These are phyloP conservation scores for Sialia sialis DNA, from an alignment of 2,113 vertebrate genomes.

Conservation along the genomic window DNA sequence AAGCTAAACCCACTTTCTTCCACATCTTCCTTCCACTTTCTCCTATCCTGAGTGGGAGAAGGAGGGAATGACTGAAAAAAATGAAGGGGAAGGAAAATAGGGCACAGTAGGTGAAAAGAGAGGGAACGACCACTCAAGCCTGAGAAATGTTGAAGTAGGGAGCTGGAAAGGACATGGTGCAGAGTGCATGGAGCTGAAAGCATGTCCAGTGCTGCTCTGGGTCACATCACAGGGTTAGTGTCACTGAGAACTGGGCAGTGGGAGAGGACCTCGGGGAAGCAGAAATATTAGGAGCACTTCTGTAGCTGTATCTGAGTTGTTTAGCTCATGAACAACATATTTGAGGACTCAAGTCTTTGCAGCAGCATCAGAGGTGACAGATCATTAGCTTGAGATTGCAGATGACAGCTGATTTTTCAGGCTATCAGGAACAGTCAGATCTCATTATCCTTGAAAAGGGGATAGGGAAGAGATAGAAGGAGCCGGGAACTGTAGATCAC, in stretches of 20 bases:
- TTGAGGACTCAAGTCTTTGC: neutral
- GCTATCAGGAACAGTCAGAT: neutral
- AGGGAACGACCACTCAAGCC: neutral
- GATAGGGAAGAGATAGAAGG: neutral
- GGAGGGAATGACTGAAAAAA: neutral
- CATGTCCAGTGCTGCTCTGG: neutral
- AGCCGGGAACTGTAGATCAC: neutral
- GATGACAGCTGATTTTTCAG: neutral
- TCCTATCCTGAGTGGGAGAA: neutral
- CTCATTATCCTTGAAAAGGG: neutral
- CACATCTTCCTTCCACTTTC: neutral
- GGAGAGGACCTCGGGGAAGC: neutral
- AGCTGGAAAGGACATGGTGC: neutral
- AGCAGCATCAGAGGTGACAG: neutral
- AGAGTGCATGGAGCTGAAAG: neutral
- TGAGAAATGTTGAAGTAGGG: neutral
- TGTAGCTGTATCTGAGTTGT: fast-evolving
- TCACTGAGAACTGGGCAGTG: neutral
- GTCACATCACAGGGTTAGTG: neutral
- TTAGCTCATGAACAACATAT: neutral
- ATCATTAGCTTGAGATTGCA: neutral
- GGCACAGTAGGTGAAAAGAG: neutral
- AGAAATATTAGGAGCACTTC: neutral
- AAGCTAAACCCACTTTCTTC: neutral
- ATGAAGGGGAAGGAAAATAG: neutral